Conservation (phyloP, 1,140 invertebrate genomes). For the Tetramorium alpestre region DNA sequence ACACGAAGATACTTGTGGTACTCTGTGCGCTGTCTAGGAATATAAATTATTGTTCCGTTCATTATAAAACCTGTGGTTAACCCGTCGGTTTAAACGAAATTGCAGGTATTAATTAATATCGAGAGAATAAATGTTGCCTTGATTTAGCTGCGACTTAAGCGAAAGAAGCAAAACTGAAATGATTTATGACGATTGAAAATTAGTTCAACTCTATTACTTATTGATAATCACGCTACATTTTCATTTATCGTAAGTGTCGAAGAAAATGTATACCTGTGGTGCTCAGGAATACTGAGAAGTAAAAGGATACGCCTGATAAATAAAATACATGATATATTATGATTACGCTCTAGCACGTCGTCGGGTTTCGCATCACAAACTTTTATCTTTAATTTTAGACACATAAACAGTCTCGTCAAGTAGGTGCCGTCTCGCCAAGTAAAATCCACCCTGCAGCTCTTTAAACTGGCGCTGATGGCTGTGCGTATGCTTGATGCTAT, state of each 20-base stretch:
- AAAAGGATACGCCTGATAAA: neutral
- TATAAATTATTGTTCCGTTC: slow-evolving; percentile 51
- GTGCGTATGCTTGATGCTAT: neutral
- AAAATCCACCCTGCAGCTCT: slow-evolving; percentile 38
- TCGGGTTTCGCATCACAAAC: neutral
- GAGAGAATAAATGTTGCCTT: slow-evolving; percentile 13
- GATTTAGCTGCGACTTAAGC: neutral
- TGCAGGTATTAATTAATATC: slow-evolving; percentile 32
- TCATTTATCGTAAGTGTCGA: neutral
- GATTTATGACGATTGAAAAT: neutral
- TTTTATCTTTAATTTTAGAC: slow-evolving; percentile 26
- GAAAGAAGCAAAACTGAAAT: neutral
- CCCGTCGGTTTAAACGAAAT: slow-evolving; percentile 29
- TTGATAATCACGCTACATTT: neutral
- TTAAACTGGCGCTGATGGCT: slow-evolving; percentile 1
- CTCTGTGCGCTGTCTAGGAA: slow-evolving; percentile 5
- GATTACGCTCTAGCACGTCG: slow-evolving; percentile 6
- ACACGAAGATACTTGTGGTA: neutral
- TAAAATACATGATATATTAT: neutral
- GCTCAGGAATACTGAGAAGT: neutral
- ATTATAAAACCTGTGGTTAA: slow-evolving; percentile 5
- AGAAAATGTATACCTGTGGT: neutral
- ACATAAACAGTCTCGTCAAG: slow-evolving; percentile 13
- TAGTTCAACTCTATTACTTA: neutral
- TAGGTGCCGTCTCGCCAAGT: neutral